Evolutionary conservation across 2,888 invertebrate genomes (phyloP).

Genomic region (Tenthredo distinguenda): DNA sequence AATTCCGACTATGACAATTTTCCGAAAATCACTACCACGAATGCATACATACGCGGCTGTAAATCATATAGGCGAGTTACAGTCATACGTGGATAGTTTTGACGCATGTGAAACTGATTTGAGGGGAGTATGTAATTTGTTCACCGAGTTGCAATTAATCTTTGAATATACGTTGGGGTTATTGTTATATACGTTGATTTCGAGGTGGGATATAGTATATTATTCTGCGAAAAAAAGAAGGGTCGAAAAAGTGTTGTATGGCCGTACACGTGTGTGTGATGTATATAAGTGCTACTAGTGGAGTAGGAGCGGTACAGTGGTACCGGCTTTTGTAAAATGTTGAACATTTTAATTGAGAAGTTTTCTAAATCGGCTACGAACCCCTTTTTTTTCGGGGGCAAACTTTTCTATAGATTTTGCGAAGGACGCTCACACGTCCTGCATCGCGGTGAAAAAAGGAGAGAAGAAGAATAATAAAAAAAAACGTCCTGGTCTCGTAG

Average conservation of each 20-base stretch:
- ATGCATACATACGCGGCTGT: neutral
- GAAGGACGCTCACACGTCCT: constrained; percentile 9
- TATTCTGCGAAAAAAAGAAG: constrained; percentile 1
- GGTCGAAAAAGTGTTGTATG: neutral
- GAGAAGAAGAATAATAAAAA: neutral
- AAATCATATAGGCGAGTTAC: too few relatives aligned
- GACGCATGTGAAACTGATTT: neutral
- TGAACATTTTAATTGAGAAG: constrained; percentile 50
- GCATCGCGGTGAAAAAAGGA: neutral
- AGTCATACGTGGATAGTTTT: neutral
- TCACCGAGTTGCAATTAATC: constrained; percentile 25
- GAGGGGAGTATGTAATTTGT: constrained; percentile 6
- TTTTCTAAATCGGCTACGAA: constrained; percentile 42
- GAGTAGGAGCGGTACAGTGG: neutral
- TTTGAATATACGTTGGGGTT: neutral
- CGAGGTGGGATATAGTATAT: neutral
- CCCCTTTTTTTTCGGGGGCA: constrained; percentile 2
- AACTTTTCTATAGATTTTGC: constrained; percentile 46
- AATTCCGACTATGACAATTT: neutral
- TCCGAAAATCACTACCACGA: neutral
- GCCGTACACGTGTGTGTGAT: neutral
- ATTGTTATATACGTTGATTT: neutral
- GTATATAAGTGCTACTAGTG: neutral
- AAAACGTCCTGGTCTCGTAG: neutral
- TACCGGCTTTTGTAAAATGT: constrained; percentile 37